These are phyloP conservation scores for Neostethus bicornis DNA, from an alignment of 2,797 vertebrate species.

Conservation along the genomic window DNA sequence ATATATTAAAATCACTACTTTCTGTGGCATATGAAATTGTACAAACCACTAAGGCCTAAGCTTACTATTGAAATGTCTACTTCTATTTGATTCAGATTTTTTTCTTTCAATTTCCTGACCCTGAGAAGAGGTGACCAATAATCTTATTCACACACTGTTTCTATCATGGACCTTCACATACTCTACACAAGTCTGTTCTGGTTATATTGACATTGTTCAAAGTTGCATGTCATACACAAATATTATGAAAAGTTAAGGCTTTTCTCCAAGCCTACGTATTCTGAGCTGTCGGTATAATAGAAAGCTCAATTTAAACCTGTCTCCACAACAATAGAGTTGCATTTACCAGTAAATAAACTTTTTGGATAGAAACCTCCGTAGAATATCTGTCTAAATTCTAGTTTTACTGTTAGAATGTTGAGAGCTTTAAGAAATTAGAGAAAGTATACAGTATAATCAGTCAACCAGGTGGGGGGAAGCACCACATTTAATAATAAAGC, in stretches of 20 bases:
- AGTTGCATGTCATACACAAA: slow-evolving; percentile 76
- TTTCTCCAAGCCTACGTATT: slow-evolving; percentile 32
- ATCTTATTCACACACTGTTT: slow-evolving; percentile 72
- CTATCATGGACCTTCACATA: slow-evolving; percentile 55
- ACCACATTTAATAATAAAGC: slow-evolving; percentile 68
- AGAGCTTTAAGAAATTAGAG: slow-evolving; percentile 53
- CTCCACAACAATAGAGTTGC: slow-evolving; percentile 40
- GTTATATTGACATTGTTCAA: slow-evolving; percentile 78
- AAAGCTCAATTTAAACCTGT: slow-evolving; percentile 59
- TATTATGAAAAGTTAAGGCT: slow-evolving; percentile 73
- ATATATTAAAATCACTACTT: slow-evolving; percentile 97
- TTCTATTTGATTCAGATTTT: slow-evolving; percentile 74
- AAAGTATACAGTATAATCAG: slow-evolving; percentile 52
- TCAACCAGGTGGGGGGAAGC: slow-evolving; percentile 50
- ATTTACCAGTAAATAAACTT: slow-evolving; percentile 35
- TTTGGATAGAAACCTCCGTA: slow-evolving; percentile 46
- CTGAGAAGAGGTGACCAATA: slow-evolving; percentile 73
- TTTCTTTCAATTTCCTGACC: slow-evolving; percentile 71
- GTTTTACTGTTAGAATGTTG: slow-evolving; percentile 54
- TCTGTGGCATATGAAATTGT: slow-evolving; percentile 87
- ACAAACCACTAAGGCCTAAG: slow-evolving; percentile 80
- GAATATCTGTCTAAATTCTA: slow-evolving; percentile 54
- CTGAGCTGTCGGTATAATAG: slow-evolving; percentile 44
- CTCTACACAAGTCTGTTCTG: slow-evolving; percentile 56
- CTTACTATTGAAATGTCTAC: slow-evolving; percentile 82